Base-by-base conservation (phyloP, 1,140 invertebrate species). In the Eulimnadia texana region DNA sequence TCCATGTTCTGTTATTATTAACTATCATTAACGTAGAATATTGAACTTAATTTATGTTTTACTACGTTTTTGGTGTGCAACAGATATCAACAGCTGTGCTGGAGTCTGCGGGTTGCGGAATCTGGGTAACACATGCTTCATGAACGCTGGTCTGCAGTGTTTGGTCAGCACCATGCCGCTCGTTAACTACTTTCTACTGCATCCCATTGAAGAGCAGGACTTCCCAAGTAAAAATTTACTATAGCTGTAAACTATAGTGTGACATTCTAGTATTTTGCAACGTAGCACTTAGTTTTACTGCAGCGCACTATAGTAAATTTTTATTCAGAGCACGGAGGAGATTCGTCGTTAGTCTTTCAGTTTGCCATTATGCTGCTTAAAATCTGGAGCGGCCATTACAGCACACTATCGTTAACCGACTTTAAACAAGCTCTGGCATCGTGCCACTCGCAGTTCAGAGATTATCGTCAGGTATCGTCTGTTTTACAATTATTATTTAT, bases 61-160 rank as follows among this genome's bases (percentile, higher is more conserved):
- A n/a, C n/a, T n/a, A n/a, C n/a, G n/a, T 22, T 3, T 23, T 25
- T 0, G 49, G 33, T 57, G 3, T 2, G 20, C 24, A 10, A 22
- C 64, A 73, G 72, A 72, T 68, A 50, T 63, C 0, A 60, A 62
- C 53, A 68, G 69, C 16, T 57, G 66, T 19, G 72, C 77, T n/a
- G 82, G 82, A 42, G 77, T 80, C 51, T 84, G 82, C 68, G 83
- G 82, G 47, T 72, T 84, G 61, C 73, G 76, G 23, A 84, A 84
- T 66, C 73, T 84, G 24, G 83, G 83, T 51, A 84, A 84, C 67
- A 84, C 82, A 3, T 85, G 83, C 67, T 85, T 84, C 68, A 84
- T 85, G 83, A 83, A 82, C 69, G 76, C 83, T 27, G 83, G 81
- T 0, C 70, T 85, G 22, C 84, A 84, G 69, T 82, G 81, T 70